These are phyloP conservation scores for Anthrax anthrax DNA, from an alignment of 2,888 invertebrate genomes.

Conservation along the genomic window DNA sequence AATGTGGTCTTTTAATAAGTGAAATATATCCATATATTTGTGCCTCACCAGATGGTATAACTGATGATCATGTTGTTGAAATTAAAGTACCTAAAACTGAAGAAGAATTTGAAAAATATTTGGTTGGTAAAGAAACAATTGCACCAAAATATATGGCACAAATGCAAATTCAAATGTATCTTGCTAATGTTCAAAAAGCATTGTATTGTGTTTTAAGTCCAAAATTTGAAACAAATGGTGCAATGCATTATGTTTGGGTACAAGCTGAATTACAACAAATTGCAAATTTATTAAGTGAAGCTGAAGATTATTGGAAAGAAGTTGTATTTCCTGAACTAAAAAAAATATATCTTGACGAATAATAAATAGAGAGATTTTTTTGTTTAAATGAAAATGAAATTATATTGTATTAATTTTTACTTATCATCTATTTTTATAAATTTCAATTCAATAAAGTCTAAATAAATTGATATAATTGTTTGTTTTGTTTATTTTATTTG, in stretches of 20 bases:
- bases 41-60: constrained; percentile 30
- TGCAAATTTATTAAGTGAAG: constrained; percentile 23
- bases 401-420: too few species aligned
- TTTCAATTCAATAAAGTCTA: too few species aligned
- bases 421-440: too few species aligned
- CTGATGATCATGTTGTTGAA: constrained; percentile 33
- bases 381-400: too few species aligned
- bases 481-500: too few species aligned
- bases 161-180: constrained; percentile 32
- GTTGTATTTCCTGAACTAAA: constrained; percentile 26
- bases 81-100: constrained; percentile 33
- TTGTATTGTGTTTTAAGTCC: constrained; percentile 32
- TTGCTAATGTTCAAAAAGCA: constrained; percentile 32
- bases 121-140: constrained; percentile 29
- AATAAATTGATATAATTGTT: too few species aligned
- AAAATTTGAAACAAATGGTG: constrained; percentile 30
- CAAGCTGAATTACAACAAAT: constrained; percentile 31
- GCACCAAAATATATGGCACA: constrained; percentile 34
- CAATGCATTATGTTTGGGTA: constrained; percentile 33
- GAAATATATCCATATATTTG: constrained; percentile 30
- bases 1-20: constrained; percentile 27
- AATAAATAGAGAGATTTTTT: too few species aligned
- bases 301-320: constrained; percentile 31
- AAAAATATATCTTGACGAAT: constrained; percentile 22
- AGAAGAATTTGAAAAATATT: constrained; percentile 33